Percentiles rank a stretch among this genome's conserved stretches.
These are phyloP conservation scores for Porphyrio hochstetteri DNA, from an alignment of 2,113 vertebrate species.

Conservation along the genomic window DNA sequence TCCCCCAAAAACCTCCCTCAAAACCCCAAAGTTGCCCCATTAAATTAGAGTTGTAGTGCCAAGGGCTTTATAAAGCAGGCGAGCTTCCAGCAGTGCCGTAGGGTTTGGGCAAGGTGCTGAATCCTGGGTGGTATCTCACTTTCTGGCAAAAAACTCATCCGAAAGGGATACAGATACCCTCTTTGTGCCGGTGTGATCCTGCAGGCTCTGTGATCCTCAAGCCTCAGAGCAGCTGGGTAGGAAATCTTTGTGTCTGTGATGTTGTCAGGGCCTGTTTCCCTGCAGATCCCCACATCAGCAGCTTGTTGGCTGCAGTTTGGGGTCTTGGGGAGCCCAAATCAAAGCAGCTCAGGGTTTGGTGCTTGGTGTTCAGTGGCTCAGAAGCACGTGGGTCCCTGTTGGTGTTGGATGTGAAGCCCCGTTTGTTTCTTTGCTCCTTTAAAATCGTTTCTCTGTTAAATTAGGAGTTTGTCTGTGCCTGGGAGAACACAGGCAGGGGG, in stretches of 20 bases:
- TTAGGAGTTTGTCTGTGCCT: neutral
- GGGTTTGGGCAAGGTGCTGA: neutral
- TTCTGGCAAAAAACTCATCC: neutral
- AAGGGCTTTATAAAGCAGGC: neutral
- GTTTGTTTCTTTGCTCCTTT: neutral
- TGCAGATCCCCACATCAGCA: rapidly evolving
- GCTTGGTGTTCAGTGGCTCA: neutral
- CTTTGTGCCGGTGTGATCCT: neutral
- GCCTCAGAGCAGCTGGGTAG: neutral
- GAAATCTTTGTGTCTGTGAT: neutral
- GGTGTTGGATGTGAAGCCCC: neutral
- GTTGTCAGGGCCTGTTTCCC: neutral
- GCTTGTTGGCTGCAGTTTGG: neutral
- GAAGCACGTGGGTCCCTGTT: neutral
- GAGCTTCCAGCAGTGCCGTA: rapidly evolving
- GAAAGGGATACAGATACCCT: neutral
- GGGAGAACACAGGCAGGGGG: neutral
- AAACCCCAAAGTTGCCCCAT: rapidly evolving
- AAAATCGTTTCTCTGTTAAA: neutral
- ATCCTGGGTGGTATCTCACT: neutral
- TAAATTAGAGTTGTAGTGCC: neutral
- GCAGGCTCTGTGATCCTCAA: neutral
- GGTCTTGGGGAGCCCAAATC: neutral
- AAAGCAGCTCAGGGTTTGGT: neutral
- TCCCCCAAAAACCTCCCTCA: neutral